Base-by-base conservation (phyloP, 2,797 vertebrate species). In the Semaprochilodus insignis region DNA sequence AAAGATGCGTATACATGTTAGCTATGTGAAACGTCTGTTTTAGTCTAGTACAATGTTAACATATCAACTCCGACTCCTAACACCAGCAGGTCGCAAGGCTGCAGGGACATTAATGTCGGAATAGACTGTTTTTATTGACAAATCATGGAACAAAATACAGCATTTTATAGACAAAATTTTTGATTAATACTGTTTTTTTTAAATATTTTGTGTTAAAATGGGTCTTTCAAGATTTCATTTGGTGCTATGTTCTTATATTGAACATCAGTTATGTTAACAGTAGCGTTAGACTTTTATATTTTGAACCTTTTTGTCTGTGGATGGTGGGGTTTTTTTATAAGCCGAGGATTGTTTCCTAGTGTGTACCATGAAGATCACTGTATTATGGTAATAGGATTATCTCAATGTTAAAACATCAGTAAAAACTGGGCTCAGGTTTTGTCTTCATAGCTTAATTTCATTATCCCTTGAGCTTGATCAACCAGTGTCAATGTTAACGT, bases 221-320 rank as follows among this genome's bases (percentile, higher is more conserved):
- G 52, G 73, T 69, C 31, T 70, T 77, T 75, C 17, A 66, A 59
- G 81, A 91, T 65, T 17, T n/a, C 23, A 83, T 81, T 83, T 57
- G 85, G 80, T 88, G 71, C 70, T 84, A 74, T 85, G 74, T 79
- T 62, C 3, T 72, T 77, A 27, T 76, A 66, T 72, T 73, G 75
- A 75, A 44, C 55, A n/a, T 25, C 3, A 31, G 25, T 84, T 57
- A 14, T 72, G 4, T 67, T 78, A 73, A 19, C 31, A 40, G 6
- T 34, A 70, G 17, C 27, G 14, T 52, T 71, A 51, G 27, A 23
- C 63, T 71, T 44, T 81, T 72, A 36, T 63, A 7, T 63, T 40
- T 70, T 19, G 6, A 14, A 31, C 21, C 52, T 71, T 14, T 55
- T 23, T 62, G 13, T 31, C 21, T 36, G 31, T 25, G 8, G 5